Base-by-base conservation (phyloP, 2,797 vertebrate species). In the Galago senegalensis region DNA sequence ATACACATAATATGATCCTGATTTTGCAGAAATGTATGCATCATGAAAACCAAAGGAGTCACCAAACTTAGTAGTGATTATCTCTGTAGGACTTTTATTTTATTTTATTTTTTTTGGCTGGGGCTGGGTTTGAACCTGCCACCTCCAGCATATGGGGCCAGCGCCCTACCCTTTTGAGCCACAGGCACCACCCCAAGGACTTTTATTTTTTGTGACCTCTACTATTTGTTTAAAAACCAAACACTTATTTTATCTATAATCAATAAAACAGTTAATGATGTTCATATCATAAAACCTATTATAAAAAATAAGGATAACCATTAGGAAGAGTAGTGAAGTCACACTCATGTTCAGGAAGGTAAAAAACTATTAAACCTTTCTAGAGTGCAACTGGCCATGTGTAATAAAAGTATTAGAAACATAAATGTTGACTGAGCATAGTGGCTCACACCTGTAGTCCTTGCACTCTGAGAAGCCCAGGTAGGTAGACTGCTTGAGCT, bases 251-350 rank as follows among this genome's bases (percentile, higher is more conserved):
- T 72, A 82, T 14, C 82, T 87, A 37, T 79, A 77, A 96, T 46
- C 46, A 70, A 84, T 87, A 82, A 76, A 63, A 10, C 4, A 17
- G 16, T 31, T 58, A 73, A 87, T 56, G 20, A 21, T 37, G 76
- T 87, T 81, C 34, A 34, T 60, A 87, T 63, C 58, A 37, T 60
- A 75, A 89, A 93, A 67, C 76, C 46, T 75, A 85, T 65, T 23
- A 77, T 58, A 89, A 89, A 73, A 7, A 84, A 37, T 49, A 72
- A 91, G 6, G 82, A 75, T 75, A 85, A 4, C 40, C 27, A 29
- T 73, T 60, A 53, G n/a, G 46, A 89, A 53, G 21, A 18, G 7
- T 70, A 1, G 56, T 58, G 73, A 60, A 87, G 56, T 40, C 25
- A 95, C 40, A 92, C 7, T 90, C 75, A 73, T 53, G 14, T 34